Base-by-base conservation (phyloP, 2,797 vertebrate genomes). In the Saguinus oedipus region DNA sequence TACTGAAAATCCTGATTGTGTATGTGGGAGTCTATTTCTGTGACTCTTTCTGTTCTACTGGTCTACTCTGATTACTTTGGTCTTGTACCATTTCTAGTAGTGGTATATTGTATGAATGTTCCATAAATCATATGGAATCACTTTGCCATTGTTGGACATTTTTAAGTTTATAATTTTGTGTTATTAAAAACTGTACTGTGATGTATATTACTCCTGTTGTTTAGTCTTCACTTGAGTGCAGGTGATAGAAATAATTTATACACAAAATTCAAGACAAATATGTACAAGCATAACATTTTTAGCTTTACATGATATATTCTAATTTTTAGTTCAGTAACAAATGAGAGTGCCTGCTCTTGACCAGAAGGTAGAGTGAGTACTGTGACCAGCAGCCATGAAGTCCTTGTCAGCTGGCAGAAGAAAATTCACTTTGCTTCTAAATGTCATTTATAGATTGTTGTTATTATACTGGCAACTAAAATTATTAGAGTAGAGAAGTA, bases 131-230 rank as follows among this genome's bases (percentile, higher is more conserved):
- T 26, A 30, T 96, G 61, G 48, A 76, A 55, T 89, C 59, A 83
- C 19, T 90, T 82, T 75, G 53, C 36, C 11, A 3, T 72, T 94
- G 26, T 80, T 76, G 76, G 55, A 46, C 53, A 79, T 85, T 93
- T 90, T 90, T 57, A 92, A 92, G 12, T 94, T 88, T 94, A 30
- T 83, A 39, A 19, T 39, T 75, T 88, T 96, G 88, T 95, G 4
- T 20, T 94, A 2, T 84, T 87, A 89, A 83, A 95, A 84, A 46
- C 39, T 86, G 4, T 91, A 30, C 27, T 36, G 5, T 84, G 72
- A 46, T 72, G 19, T 7, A 5, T 79, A 33, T 95, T 88, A 44
- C 24, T 72, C 85, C 33, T 59, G 2, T 92, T 83, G 33, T 93
- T 82, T 82, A 88, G 61, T 55, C n/a, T 96, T 82, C 61, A 17